Conservation (phyloP, 2,888 invertebrate species). For the Rhagophthalmus giganteus region DNA sequence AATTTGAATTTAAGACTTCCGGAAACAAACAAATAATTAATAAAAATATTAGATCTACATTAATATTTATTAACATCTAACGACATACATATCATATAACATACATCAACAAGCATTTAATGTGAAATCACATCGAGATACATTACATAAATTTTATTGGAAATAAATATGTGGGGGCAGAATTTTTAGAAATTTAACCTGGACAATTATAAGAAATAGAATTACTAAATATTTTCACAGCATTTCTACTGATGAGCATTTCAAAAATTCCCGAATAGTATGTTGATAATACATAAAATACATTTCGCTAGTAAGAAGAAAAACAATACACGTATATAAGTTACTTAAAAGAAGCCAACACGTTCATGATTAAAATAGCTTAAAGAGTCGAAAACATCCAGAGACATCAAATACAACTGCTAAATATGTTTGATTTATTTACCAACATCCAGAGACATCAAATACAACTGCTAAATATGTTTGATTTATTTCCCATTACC, state of each 20-base stretch:
- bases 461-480: not conserved
- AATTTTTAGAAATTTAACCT: not conserved
- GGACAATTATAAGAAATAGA: not conserved
- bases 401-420: too few relatives aligned
- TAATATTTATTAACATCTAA: not conserved
- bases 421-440: not conserved
- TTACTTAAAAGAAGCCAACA: not conserved
- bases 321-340: not conserved
- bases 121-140: not conserved
- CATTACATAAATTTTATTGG: not conserved
- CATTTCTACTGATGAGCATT: conserved; percentile 5
- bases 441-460: too few relatives aligned
- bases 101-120: not conserved
- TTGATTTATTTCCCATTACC: not conserved
- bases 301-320: not conserved
- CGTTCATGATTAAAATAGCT: not conserved
- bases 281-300: not conserved
- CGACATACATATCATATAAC: not conserved
- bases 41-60: not conserved
- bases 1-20: too few relatives aligned
- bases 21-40: not conserved
- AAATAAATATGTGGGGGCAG: not conserved
- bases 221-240: conserved; percentile 3
- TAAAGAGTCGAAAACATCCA: too few relatives aligned
- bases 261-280: not conserved